Percentiles rank a stretch among this genome's conserved stretches.
These are phyloP conservation scores for Trichosurus vulpecula DNA, from an alignment of 2,797 vertebrate species.

Conservation along the genomic window DNA sequence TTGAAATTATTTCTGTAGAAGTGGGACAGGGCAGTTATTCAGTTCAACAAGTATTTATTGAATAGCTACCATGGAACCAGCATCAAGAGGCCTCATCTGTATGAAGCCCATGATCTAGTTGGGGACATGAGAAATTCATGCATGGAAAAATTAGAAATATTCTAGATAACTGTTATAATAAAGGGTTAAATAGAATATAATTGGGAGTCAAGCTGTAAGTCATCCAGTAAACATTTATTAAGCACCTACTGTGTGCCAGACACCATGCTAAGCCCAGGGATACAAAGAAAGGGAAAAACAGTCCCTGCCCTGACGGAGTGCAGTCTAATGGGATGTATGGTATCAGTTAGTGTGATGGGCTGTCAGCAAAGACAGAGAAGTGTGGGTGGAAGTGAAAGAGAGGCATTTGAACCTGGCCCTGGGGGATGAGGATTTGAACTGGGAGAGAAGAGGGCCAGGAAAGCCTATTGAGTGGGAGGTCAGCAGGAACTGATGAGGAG, in stretches of 20 bases:
- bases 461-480: not conserved
- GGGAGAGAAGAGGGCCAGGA: not conserved
- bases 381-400: not conserved
- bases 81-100: not conserved
- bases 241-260: not conserved
- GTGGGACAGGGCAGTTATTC: not conserved
- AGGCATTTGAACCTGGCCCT: not conserved
- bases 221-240: not conserved
- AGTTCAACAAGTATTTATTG: not conserved
- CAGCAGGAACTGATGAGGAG: not conserved
- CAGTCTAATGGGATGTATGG: not conserved
- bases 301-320: not conserved
- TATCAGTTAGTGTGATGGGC: not conserved
- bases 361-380: not conserved
- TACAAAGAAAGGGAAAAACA: not conserved
- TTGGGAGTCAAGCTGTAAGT: not conserved
- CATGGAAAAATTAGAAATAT: not conserved
- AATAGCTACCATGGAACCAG: not conserved
- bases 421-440: not conserved
- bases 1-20: not conserved
- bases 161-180: not conserved
- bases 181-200: not conserved
- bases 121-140: not conserved
- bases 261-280: rapidly evolving
- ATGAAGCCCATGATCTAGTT: rapidly evolving